These are phyloP conservation scores for Notocelia uddmanniana DNA, from an alignment of 2,888 invertebrate species.

Conservation along the genomic window DNA sequence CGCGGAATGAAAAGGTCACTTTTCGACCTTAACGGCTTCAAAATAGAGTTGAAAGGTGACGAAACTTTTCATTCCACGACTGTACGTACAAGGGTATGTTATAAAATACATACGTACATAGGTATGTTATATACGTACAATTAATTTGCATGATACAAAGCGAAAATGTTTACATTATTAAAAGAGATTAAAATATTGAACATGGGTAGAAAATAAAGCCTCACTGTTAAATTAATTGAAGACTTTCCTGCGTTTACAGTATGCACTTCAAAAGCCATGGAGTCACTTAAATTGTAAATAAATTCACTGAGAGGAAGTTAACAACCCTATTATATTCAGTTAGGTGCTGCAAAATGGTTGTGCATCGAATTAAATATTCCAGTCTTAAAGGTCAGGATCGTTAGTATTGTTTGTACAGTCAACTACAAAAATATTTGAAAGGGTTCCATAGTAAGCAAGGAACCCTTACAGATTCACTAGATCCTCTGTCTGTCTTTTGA, in stretches of 20 bases:
- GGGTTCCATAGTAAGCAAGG: too few relatives aligned
- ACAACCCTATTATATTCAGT: background rate
- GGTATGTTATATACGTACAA: too few relatives aligned
- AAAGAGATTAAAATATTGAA: background rate
- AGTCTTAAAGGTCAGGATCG: slow-evolving; percentile 26
- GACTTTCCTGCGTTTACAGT: background rate
- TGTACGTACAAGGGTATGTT: too few relatives aligned
- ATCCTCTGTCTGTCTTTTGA: too few relatives aligned
- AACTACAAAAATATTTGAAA: too few relatives aligned
- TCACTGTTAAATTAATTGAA: background rate
- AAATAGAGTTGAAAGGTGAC: too few relatives aligned
- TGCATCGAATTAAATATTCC: slow-evolving; percentile 15
- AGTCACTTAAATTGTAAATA: background rate
- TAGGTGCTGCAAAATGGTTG: slow-evolving; percentile 11
- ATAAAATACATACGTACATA: too few relatives aligned
- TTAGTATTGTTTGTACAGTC: slow-evolving; percentile 8
- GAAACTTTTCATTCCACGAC: too few relatives aligned
- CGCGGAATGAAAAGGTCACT: too few relatives aligned
- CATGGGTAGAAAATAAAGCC: background rate
- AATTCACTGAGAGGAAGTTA: background rate
- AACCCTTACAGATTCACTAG: too few relatives aligned
- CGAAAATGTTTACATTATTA: background rate
- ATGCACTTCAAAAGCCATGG: background rate
- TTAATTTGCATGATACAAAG: background rate
- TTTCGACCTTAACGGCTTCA: too few relatives aligned